Percentiles rank a stretch among this genome's conserved stretches.
Conservation (phyloP, 1,140 invertebrate species). For the Tribolium madens region DNA sequence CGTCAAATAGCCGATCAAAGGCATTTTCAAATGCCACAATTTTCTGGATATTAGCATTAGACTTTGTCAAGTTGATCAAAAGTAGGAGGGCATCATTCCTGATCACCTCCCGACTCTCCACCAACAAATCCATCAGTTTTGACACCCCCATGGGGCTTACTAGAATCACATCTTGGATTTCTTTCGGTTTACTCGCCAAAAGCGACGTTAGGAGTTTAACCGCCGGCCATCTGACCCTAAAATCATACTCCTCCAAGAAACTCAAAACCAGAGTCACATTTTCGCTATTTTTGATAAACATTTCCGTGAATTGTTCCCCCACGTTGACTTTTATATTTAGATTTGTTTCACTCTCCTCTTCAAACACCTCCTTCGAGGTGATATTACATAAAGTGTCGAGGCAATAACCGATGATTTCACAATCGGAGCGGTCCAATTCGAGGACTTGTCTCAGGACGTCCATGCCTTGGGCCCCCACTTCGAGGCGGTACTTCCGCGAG, state of each 20-base stretch:
- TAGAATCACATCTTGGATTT: slow-evolving; percentile 95
- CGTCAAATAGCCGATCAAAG: slow-evolving; percentile 95
- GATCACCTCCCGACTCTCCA: slow-evolving; percentile 95
- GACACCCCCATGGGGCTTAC: slow-evolving; percentile 97
- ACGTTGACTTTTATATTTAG: slow-evolving; percentile 67
- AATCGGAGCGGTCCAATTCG: slow-evolving; percentile 86
- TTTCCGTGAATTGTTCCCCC: slow-evolving; percentile 98
- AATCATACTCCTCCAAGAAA: slow-evolving; percentile 96
- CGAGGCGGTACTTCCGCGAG: slow-evolving; percentile 92
- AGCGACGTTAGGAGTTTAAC: slow-evolving; percentile 88
- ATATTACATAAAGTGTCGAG: slow-evolving; percentile 94
- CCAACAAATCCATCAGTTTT: slow-evolving; percentile 95
- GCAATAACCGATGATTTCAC: slow-evolving; percentile 92
- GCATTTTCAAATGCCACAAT: slow-evolving; percentile 99
- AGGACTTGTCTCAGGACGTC: slow-evolving; percentile 85
- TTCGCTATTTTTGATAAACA: slow-evolving; percentile 93
- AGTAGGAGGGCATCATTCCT: slow-evolving; percentile 95
- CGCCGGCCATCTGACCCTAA: slow-evolving; percentile 88
- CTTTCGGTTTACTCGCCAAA: slow-evolving; percentile 85
- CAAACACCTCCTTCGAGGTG: slow-evolving; percentile 85
- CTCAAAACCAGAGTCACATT: slow-evolving; percentile 88
- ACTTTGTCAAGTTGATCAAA: slow-evolving; percentile 93
- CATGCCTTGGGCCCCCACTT: slow-evolving; percentile 97
- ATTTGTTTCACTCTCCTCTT: slow-evolving; percentile 78
- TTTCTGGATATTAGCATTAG: slow-evolving; percentile 98